Percentiles rank a stretch among this genome's conserved stretches.
Conservation (phyloP, 2,797 vertebrate species). For the Lagodon rhomboides region DNA sequence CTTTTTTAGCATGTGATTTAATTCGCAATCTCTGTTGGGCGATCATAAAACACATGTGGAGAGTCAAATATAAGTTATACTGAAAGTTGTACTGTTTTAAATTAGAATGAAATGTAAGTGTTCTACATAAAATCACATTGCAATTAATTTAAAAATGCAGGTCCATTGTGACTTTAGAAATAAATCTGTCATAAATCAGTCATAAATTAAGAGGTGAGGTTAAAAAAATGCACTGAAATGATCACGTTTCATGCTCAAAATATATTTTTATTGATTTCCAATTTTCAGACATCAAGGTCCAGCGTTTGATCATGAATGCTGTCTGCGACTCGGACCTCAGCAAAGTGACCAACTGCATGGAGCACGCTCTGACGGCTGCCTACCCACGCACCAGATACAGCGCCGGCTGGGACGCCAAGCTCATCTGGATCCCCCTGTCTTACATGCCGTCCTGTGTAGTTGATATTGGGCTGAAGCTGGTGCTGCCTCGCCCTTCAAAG, state of each 20-base stretch:
- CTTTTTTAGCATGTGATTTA: background rate
- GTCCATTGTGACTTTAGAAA: background rate
- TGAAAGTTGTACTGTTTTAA: background rate
- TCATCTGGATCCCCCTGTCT: conserved; percentile 94
- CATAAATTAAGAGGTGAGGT: too few species aligned
- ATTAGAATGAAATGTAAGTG: background rate
- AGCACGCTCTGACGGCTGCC: conserved; percentile 89
- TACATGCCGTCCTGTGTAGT: conserved; percentile 92
- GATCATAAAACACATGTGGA: background rate
- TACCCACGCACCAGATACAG: conserved; percentile 93
- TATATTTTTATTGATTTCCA: background rate
- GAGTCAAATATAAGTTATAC: background rate
- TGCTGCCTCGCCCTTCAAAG: conserved; percentile 91
- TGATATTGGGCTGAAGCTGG: conserved; percentile 86
- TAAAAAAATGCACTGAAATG: background rate
- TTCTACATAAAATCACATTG: background rate
- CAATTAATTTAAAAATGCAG: background rate
- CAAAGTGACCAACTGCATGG: conserved; percentile 93
- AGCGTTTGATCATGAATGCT: conserved; percentile 89
- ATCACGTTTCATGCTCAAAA: background rate
- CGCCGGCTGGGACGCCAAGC: conserved; percentile 95
- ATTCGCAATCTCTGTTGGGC: background rate
- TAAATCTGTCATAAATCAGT: background rate
- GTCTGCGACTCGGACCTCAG: conserved; percentile 91
- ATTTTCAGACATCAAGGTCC: conserved; percentile 88